These are phyloP conservation scores for Tragelaphus strepsiceros DNA, from an alignment of 2,113 vertebrate genomes.

Conservation along the genomic window DNA sequence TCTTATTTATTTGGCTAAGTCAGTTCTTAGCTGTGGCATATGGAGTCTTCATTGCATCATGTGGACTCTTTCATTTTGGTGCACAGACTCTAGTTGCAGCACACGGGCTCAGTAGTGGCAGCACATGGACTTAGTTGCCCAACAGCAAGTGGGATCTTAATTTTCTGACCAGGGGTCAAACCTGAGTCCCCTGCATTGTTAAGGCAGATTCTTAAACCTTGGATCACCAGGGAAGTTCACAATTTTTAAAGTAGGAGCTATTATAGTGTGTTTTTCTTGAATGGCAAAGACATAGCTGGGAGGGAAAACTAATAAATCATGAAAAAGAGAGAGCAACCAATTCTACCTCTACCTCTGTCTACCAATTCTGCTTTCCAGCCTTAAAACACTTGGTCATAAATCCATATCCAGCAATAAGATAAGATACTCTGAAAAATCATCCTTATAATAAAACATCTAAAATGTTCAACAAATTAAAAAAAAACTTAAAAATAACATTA, in stretches of 20 bases:
- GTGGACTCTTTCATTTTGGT: background rate
- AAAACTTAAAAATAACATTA: background rate
- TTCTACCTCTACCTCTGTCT: background rate
- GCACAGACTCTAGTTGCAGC: rapidly evolving
- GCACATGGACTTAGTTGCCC: background rate
- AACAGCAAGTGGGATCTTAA: background rate
- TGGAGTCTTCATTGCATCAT: background rate
- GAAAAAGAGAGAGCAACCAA: background rate
- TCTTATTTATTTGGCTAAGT: background rate
- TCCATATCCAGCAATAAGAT: background rate
- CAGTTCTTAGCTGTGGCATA: background rate
- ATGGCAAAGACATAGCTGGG: background rate
- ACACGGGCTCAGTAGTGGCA: background rate
- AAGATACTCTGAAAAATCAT: background rate
- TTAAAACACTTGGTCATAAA: background rate
- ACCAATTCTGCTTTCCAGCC: background rate
- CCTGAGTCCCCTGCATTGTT: background rate
- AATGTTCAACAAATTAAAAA: background rate
- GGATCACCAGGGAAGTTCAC: background rate
- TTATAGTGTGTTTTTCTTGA: background rate
- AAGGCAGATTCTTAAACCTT: background rate
- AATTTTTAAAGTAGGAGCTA: background rate
- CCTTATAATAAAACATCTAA: background rate
- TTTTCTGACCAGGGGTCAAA: background rate
- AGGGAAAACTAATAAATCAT: background rate